Evolutionary conservation across 2,113 vertebrate genomes (phyloP).

Genomic region (Takifugu flavidus): DNA sequence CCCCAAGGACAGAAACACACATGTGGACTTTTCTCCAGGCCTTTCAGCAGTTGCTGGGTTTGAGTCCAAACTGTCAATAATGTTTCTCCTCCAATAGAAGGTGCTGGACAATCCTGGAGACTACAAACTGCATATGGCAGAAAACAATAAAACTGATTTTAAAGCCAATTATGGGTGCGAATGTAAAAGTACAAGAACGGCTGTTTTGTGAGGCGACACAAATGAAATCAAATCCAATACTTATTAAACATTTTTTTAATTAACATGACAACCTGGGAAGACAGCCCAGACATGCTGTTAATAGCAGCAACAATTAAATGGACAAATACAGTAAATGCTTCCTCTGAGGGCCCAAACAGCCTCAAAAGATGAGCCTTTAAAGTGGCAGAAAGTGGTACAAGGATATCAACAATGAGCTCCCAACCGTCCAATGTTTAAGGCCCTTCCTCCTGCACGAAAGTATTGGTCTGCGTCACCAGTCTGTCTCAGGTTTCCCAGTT

Average conservation of each 20-base stretch:
- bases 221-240: background rate
- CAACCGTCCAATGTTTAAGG: constrained; percentile 5
- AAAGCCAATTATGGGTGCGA: too few species aligned
- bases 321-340: constrained; percentile 38
- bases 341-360: constrained; percentile 1
- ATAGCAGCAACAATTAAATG: constrained; percentile 54
- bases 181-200: background rate
- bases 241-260: constrained; percentile 64
- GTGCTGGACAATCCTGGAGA: too few species aligned
- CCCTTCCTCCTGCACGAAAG: background rate
- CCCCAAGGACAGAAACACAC: background rate
- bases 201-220: background rate
- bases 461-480: background rate
- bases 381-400: constrained; percentile 26
- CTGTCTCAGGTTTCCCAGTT: background rate
- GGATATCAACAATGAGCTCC: constrained; percentile 10
- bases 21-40: too few species aligned
- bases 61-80: too few species aligned
- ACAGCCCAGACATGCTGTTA: constrained; percentile 38
- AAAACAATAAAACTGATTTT: too few species aligned
- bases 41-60: too few species aligned
- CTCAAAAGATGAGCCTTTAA: background rate
- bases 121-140: too few species aligned
- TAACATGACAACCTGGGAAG: constrained; percentile 47
- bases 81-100: too few species aligned